Evolutionary conservation across 2,113 vertebrate species (phyloP).

Genomic region (Amblyopsis rosae): DNA sequence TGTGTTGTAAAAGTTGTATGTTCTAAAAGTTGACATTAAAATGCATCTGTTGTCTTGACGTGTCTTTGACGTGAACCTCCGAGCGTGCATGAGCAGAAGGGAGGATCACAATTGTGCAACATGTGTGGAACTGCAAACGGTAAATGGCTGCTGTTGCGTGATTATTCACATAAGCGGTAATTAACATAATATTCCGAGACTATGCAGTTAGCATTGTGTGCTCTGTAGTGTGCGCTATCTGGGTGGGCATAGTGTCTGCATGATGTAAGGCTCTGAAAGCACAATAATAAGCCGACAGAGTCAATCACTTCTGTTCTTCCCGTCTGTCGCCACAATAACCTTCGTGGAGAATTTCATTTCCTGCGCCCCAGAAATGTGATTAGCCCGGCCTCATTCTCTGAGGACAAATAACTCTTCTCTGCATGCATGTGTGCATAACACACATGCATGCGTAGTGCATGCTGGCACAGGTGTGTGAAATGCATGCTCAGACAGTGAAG

Average conservation of each 20-base stretch:
- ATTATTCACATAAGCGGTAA: not conserved
- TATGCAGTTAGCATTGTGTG: constrained; percentile 36
- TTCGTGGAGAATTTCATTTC: constrained; percentile 67
- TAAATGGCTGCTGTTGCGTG: too few species aligned
- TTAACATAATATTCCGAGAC: constrained; percentile 17
- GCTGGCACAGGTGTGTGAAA: not conserved
- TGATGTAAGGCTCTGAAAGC: constrained; percentile 73
- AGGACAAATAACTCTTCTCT: constrained; percentile 55
- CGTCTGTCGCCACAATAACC: constrained; percentile 64
- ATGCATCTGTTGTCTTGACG: too few species aligned
- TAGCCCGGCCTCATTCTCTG: constrained; percentile 62
- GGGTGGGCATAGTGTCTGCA: constrained; percentile 41
- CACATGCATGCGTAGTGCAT: not conserved
- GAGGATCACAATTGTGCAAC: constrained; percentile 2
- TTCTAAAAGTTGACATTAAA: too few species aligned
- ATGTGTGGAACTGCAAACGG: not conserved
- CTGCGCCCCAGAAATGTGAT: constrained; percentile 65
- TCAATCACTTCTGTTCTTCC: constrained; percentile 66
- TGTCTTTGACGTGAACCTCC: too few species aligned
- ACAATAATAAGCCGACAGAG: constrained; percentile 68
- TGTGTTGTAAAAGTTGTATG: too few species aligned
- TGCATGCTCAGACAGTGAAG: not conserved
- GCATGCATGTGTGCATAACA: not conserved
- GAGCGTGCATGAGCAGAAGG: too few species aligned
- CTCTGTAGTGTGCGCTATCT: constrained; percentile 54